These are phyloP conservation scores for Subacronicta megacephala DNA, from an alignment of 2,888 invertebrate species.

Conservation along the genomic window DNA sequence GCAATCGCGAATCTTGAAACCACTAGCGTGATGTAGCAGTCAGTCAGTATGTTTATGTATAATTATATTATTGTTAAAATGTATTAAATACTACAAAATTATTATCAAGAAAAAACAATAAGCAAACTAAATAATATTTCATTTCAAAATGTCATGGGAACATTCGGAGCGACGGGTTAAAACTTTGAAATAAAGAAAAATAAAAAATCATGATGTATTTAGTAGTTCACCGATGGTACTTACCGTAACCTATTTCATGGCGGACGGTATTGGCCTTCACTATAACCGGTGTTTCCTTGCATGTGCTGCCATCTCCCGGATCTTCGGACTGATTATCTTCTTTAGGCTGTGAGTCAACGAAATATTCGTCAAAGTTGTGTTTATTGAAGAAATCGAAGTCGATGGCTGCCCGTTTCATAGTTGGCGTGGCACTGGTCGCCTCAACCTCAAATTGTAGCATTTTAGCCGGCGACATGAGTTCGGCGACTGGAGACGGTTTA, in stretches of 20 bases:
- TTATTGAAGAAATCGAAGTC: constrained; percentile 84
- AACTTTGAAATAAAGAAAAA: constrained; percentile 46
- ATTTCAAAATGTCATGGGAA: constrained; percentile 16
- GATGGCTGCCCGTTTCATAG: constrained; percentile 83
- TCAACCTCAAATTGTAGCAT: constrained; percentile 85
- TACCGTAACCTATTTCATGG: constrained; percentile 85
- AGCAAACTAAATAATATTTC: constrained; percentile 13
- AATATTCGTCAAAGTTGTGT: constrained; percentile 77
- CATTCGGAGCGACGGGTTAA: constrained; percentile 21
- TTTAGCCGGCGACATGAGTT: constrained; percentile 83
- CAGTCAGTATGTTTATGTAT: too few relatives aligned
- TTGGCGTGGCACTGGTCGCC: constrained; percentile 77
- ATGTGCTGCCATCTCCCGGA: constrained; percentile 57
- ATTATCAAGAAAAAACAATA: too few relatives aligned
- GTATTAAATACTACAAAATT: too few relatives aligned
- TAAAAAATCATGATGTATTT: constrained; percentile 31
- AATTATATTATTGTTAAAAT: too few relatives aligned
- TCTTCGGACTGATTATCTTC: constrained; percentile 39
- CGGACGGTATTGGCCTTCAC: constrained; percentile 79
- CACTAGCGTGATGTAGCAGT: too few relatives aligned
- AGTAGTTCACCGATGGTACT: constrained; percentile 59
- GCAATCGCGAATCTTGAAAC: too few relatives aligned
- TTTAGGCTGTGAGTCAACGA: constrained; percentile 64
- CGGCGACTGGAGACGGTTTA: constrained; percentile 79
- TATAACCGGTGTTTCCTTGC: constrained; percentile 78